A percentile compares a stretch with the other conserved stretches of the same genome.
Conservation (phyloP, 35 echinoderm and acorn worm genomes). For the Stichopus chloronotus region DNA sequence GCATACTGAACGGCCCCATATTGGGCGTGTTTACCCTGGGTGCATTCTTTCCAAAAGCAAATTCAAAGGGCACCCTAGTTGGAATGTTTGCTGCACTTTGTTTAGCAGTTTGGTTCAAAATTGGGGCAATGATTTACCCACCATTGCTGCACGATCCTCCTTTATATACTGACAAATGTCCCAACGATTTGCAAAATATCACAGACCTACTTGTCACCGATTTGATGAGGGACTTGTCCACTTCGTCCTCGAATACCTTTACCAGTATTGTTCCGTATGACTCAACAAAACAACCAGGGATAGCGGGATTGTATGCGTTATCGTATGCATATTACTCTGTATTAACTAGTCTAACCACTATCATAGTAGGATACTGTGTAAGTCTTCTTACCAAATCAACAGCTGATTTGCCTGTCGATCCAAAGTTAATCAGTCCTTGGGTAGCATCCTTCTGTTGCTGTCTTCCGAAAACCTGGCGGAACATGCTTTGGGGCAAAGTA, state of each 20-base stretch:
- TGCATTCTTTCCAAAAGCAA: neutral
- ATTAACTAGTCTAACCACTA: too few species aligned
- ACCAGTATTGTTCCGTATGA: too few species aligned
- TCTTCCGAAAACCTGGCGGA: neutral
- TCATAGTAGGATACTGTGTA: neutral
- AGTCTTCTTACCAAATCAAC: neutral
- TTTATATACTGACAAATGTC: neutral
- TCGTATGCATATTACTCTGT: neutral
- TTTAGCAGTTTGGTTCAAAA: constrained; percentile 7
- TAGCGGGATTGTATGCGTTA: neutral
- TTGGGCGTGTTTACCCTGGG: constrained; percentile 42
- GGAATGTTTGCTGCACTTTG: neutral
- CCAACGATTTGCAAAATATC: neutral
- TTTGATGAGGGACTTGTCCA: neutral
- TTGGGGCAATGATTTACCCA: constrained; percentile 29
- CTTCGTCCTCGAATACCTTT: too few species aligned
- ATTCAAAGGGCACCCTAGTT: constrained; percentile 23
- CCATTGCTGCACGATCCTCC: constrained; percentile 45
- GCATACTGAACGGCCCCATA: constrained; percentile 37
- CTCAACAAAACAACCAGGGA: too few species aligned
- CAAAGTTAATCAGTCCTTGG: constrained; percentile 26
- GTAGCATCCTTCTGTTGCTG: neutral
- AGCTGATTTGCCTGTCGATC: neutral
- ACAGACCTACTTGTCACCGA: neutral
- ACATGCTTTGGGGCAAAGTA: neutral